Evolutionary conservation across 2,113 vertebrate genomes (phyloP), one percentile per base, ranked within the genome.

Genomic region (Tiliqua scincoides): DNA sequence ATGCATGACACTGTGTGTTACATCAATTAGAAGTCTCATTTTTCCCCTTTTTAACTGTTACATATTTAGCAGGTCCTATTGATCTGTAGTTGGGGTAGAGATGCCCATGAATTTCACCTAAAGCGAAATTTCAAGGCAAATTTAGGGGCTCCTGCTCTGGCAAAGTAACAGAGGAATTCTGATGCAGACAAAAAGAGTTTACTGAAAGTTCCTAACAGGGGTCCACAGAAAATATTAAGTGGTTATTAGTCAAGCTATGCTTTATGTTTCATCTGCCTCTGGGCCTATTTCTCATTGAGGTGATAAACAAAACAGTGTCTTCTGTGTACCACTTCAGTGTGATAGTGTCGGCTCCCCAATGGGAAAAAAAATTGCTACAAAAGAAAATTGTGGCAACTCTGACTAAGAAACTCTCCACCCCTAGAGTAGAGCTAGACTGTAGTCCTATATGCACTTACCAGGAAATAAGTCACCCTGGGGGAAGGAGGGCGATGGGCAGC

Each of bases 11-110:
- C 48, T 57, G 32, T 48, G 57, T 54, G 82, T 48, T 88, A 67
- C 59, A 74, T 65, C 84, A 82, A 88, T 88, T 84, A 74, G 71
- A 20, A 32, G n/a, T 59, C 52, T 48, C 35, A 67, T 59, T 83
- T 81, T 27, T n/a, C 57, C 40, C 77, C 57, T 65, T 61, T 57
- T 30, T 54, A 73, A 65, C 48, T 43, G 40, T 57, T 79, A 72
- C 67, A 79, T 88, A 84, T 74, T 84, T 79, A 88, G 62, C 35
- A 88, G 40, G n/a, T 63, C 61, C 77, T 43, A 75, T 79, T 73
- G 59, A 40, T 57, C 27, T 54, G 25, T 14, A 37, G 32, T 76
- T 35, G 73, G 63, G 54, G 40, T 37, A 65, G 43, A 78, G 48
- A n/a, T 65, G 68, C 68, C 61, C 74, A 54, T 79, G 40, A 65